These are phyloP conservation scores for Chydorus sphaericus DNA, from an alignment of 2,888 invertebrate species.

Conservation along the genomic window DNA sequence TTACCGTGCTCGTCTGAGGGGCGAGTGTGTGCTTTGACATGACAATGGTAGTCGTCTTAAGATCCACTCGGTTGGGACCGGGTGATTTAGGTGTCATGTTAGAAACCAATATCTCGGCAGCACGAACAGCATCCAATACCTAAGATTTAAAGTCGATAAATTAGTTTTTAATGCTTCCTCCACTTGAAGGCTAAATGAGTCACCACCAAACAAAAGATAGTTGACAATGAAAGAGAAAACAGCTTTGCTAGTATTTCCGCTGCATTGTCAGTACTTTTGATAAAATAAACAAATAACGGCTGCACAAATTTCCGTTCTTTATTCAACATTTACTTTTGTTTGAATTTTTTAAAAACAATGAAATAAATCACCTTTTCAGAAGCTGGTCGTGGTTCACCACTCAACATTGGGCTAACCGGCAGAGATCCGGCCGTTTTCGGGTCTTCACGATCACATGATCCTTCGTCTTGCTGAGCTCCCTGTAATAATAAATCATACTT, in stretches of 20 bases:
- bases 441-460: neutral
- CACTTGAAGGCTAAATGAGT: no score
- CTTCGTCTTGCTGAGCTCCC: neutral
- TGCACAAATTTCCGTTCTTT: neutral
- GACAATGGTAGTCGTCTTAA: slow-evolving; percentile 80
- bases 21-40: slow-evolving; percentile 87
- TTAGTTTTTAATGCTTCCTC: neutral
- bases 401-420: neutral
- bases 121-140: slow-evolving; percentile 79
- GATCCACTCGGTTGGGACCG: slow-evolving; percentile 37
- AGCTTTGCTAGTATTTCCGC: no score
- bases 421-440: neutral
- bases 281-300: neutral
- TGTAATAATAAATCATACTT: no score
- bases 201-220: no score
- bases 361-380: neutral
- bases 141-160: slow-evolving; percentile 25
- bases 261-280: no score
- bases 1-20: slow-evolving; percentile 35
- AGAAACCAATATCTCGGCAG: slow-evolving; percentile 64
- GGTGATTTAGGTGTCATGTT: slow-evolving; percentile 54
- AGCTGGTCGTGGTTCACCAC: neutral
- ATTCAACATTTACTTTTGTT: neutral
- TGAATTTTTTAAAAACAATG: neutral
- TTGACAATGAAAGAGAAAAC: no score